Conservation (phyloP, 1,140 invertebrate genomes). For the Homalodisca vitripennis region DNA sequence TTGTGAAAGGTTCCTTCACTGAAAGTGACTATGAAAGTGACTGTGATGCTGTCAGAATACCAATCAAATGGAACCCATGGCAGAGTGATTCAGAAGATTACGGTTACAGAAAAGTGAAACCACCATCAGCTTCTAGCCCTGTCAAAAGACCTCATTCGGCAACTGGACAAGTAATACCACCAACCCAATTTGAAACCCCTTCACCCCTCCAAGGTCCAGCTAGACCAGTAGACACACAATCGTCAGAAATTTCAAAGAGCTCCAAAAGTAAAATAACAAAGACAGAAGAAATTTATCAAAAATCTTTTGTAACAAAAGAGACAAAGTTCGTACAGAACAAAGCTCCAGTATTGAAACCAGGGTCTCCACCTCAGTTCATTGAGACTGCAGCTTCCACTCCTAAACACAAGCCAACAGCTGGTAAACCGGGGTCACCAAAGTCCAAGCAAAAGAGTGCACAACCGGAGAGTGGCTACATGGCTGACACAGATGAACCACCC, state of each 20-base stretch:
- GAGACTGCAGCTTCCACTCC: slow-evolving; percentile 44
- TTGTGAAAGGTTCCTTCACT: slow-evolving; percentile 56
- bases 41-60: slow-evolving; percentile 54
- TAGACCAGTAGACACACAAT: background rate
- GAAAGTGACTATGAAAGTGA: slow-evolving; percentile 76
- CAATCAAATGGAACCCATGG: slow-evolving; percentile 61
- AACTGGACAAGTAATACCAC: slow-evolving; percentile 57
- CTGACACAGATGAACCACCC: slow-evolving; percentile 66
- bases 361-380: slow-evolving; percentile 55
- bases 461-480: slow-evolving; percentile 65
- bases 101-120: slow-evolving; percentile 53
- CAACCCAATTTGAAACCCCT: slow-evolving; percentile 58
- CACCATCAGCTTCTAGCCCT: slow-evolving; percentile 49
- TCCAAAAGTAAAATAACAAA: slow-evolving; percentile 30
- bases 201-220: slow-evolving; percentile 48
- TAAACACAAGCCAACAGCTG: slow-evolving; percentile 42
- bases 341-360: slow-evolving; percentile 48
- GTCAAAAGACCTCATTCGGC: slow-evolving; percentile 53
- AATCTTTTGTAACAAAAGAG: slow-evolving; percentile 19
- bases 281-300: slow-evolving; percentile 21
- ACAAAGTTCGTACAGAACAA: slow-evolving; percentile 21
- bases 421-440: slow-evolving; percentile 56
- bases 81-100: slow-evolving; percentile 64
- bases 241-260: slow-evolving; percentile 5
- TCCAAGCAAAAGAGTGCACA: slow-evolving; percentile 52